Conservation (phyloP, 2,888 invertebrate genomes). For the Spodoptera picta region DNA sequence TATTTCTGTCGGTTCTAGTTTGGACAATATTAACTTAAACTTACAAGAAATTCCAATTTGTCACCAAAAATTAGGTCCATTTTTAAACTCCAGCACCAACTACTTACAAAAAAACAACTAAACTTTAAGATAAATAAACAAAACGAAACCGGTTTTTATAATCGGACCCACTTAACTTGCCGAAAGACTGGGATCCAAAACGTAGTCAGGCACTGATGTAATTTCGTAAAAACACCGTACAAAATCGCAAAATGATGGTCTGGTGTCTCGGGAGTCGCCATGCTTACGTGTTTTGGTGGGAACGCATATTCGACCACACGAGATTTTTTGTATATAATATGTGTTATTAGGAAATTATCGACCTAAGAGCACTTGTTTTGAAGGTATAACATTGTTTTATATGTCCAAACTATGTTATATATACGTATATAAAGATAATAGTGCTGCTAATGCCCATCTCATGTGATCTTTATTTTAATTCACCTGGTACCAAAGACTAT, state of each 20-base stretch:
- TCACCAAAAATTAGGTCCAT: no score
- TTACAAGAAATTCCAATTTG: neutral
- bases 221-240: slow-evolving; percentile 54
- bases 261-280: slow-evolving; percentile 30
- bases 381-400: no score
- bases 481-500: no score
- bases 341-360: slow-evolving; percentile 25
- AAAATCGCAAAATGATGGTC: slow-evolving; percentile 56
- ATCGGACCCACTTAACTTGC: slow-evolving; percentile 40
- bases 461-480: no score
- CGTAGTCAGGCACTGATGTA: slow-evolving; percentile 35
- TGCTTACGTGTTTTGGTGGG: slow-evolving; percentile 43
- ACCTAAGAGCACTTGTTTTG: neutral
- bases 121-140: slow-evolving; percentile 37
- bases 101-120: neutral
- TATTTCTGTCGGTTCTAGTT: no score
- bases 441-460: no score
- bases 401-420: no score
- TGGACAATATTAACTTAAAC: no score
- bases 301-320: slow-evolving; percentile 27
- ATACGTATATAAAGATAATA: no score
- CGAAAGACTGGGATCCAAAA: slow-evolving; percentile 39
- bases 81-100: no score
- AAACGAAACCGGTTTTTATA: slow-evolving; percentile 37
- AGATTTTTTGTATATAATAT: slow-evolving; percentile 12